These are phyloP conservation scores for Trichopria drosophilae DNA, from an alignment of 2,888 invertebrate genomes.

Conservation along the genomic window DNA sequence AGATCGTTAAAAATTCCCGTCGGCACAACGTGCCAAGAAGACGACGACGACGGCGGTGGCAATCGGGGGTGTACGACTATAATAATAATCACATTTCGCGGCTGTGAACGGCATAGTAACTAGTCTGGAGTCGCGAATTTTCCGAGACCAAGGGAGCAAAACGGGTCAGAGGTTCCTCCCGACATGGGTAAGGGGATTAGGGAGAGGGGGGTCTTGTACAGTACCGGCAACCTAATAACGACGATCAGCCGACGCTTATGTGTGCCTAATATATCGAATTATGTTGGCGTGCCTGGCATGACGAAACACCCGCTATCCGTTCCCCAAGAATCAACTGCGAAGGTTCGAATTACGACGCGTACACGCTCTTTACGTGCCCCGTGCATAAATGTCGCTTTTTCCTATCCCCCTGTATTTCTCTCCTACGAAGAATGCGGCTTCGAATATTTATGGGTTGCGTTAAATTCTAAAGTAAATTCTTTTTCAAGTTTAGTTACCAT, in stretches of 20 bases:
- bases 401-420: too few relatives aligned
- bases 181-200: conserved; percentile 43
- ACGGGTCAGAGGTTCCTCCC: conserved; percentile 14
- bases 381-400: too few relatives aligned
- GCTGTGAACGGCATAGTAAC: conserved; percentile 53
- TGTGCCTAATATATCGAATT: conserved; percentile 57
- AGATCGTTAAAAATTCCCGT: too few relatives aligned
- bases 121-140: conserved; percentile 45
- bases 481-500: too few relatives aligned
- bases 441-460: too few relatives aligned
- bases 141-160: conserved; percentile 31
- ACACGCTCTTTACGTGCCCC: too few relatives aligned
- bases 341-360: too few relatives aligned
- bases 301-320: too few relatives aligned
- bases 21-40: too few relatives aligned
- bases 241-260: conserved; percentile 57
- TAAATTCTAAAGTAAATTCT: too few relatives aligned
- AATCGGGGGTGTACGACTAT: conserved; percentile 39
- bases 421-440: too few relatives aligned
- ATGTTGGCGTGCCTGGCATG: conserved; percentile 51
- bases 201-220: conserved; percentile 37
- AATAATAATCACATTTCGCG: conserved; percentile 55
- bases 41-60: conserved; percentile 13
- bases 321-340: too few relatives aligned
- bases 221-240: conserved; percentile 56